Percentiles rank a stretch among this genome's conserved stretches.
Evolutionary conservation across 2,888 invertebrate species (phyloP).

Genomic region (Noctua comes): DNA sequence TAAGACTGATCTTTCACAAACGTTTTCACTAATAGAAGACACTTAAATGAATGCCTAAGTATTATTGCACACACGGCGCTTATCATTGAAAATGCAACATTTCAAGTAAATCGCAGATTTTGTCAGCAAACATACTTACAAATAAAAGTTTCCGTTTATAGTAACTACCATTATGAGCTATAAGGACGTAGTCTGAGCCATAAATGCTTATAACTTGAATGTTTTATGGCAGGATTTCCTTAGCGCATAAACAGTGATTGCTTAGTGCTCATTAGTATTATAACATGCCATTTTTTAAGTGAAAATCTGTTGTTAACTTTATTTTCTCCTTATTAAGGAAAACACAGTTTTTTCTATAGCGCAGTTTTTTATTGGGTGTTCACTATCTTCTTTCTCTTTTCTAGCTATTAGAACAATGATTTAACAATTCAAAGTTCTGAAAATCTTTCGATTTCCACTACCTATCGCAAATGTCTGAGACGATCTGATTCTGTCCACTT

Average conservation of each 20-base stretch:
- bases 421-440: neutral
- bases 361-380: neutral
- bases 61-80: neutral
- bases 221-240: slow-evolving; percentile 41
- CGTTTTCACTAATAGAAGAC: neutral
- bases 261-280: slow-evolving; percentile 7
- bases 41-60: neutral
- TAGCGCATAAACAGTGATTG: slow-evolving; percentile 16
- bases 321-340: slow-evolving; percentile 5
- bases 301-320: slow-evolving; percentile 1
- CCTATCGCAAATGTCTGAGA: neutral
- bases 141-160: slow-evolving; percentile 1
- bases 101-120: neutral
- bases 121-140: neutral
- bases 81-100: neutral
- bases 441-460: slow-evolving; percentile 7
- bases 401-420: neutral
- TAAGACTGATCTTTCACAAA: neutral
- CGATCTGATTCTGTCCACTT: slow-evolving; percentile 11
- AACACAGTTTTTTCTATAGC: neutral
- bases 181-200: neutral
- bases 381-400: neutral
- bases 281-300: slow-evolving; percentile 2
- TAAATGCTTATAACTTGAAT: slow-evolving; percentile 19
- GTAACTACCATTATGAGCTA: slow-evolving; percentile 10